Evolutionary conservation across 2,888 invertebrate species (phyloP), one percentile per base, ranked within the genome.

Genomic region (Drosophila histrio): DNA sequence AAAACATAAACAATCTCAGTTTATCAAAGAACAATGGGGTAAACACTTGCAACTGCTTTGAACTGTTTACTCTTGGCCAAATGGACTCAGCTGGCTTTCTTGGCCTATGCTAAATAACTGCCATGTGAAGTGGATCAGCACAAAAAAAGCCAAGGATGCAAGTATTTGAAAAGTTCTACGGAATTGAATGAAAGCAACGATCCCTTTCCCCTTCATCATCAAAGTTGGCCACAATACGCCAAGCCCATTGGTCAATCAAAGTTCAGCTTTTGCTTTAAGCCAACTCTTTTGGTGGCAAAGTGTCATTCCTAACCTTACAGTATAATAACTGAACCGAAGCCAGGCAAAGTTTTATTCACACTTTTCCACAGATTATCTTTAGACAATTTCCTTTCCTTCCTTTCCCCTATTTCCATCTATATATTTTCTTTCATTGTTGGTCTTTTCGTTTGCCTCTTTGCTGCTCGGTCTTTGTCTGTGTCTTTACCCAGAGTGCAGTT

Each of bases 351-450:
- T 41, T 41, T 19, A n/a, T 71, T 61, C 53, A 39, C 72, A 76
- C 77, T 76, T 73, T 73, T 56, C 36, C 52, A 56, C 59, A 65
- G 76, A 76, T 76, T 73, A 71, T 73, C 65, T 75, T 38, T 71
- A 44, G 57, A 38, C 36, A 47, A 54, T 43, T 59, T 26, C 28
- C 30, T 17, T 38, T 28, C 2, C 13, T 30, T 28, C 28, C 22
- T 11, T 30, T 19, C 7, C 11, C 8, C 8, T 39, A n/a, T 11
- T 32, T 2, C 19, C 21, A 13, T 44, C 21, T 24, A 36, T 24
- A 36, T 34, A 36, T 57, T 52, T 8, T 34, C 22, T 26, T 44
- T 24, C 17, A 30, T 43, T 59, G 21, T 32, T 54, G 43, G 30
- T 39, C 30, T 17, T 50, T 36, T 49, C 9, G 9, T 32, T 52